Base-by-base conservation (phyloP, 2,888 invertebrate species). In the Peribatodes rhomboidaria region DNA sequence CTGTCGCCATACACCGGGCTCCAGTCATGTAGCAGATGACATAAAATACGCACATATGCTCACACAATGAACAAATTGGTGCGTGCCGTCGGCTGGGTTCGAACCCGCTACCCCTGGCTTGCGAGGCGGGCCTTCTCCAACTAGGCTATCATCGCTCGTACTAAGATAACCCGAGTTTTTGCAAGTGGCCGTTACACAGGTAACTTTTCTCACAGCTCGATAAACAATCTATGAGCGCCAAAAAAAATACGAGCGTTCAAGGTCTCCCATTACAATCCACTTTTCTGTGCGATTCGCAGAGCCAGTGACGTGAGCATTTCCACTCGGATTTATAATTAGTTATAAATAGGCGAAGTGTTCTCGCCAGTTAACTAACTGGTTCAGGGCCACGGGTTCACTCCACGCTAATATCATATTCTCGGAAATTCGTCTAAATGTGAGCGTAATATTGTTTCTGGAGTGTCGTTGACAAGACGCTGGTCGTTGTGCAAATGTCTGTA, bases 351-450 rank as follows among this genome's bases (percentile, higher is more conserved):
- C 53, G 49, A 53, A 59, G 20, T 64, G 64, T 37, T 64, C 63
- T 60, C 53, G 65, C 65, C 52, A 65, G 65, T 65, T 61, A 65
- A 50, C 64, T 64, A 92, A 87, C 81, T 91, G 78, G 92, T 89
- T 92, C 92, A 92, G 81, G 92, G 92, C 82, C 88, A 81, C 56
- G 70, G 75, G 80, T 81, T 81, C 79, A 82, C 77, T 83, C 73
- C 75, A 74, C 64, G 70, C 72, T 74, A 80, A 69, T 67, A 70
- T 72, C 52, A 75, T 75, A 77, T 82, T 89, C 89, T 81, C 39
- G 75, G 87, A 88, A 88, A 82, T 68, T 35, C 73, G 64, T 55
- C 68, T 69, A 60, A 67, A 68, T 69, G 66, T 57, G 53, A 52
- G 39, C 50, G 58, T 55, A 55, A 49, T 61, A 47, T 72, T 71